Evolutionary conservation across 2,888 invertebrate genomes (phyloP).

Genomic region (Catotricha subobsoleta): DNA sequence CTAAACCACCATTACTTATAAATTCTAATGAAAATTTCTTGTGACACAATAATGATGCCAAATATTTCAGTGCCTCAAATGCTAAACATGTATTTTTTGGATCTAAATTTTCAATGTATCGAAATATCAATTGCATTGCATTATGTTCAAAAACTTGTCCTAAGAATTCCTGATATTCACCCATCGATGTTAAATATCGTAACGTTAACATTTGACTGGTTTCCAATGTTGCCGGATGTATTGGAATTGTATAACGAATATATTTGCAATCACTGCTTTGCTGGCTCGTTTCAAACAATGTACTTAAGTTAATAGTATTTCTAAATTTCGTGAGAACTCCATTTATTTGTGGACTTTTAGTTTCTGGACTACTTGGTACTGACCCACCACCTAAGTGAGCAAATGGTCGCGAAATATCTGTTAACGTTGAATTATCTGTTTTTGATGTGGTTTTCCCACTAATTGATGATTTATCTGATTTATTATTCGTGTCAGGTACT

Average conservation of each 20-base stretch:
- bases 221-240: constrained; percentile 73
- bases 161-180: constrained; percentile 93
- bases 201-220: constrained; percentile 86
- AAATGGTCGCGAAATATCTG: constrained; percentile 32
- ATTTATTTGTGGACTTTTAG: constrained; percentile 4
- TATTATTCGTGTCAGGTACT: neutral
- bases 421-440: constrained; percentile 12
- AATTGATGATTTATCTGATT: neutral
- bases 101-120: constrained; percentile 75
- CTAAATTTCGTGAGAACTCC: constrained; percentile 5
- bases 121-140: constrained; percentile 75
- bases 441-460: constrained; percentile 8
- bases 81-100: constrained; percentile 82
- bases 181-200: constrained; percentile 89
- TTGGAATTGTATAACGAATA: constrained; percentile 44
- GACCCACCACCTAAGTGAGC: constrained; percentile 31
- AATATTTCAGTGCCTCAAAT: constrained; percentile 90
- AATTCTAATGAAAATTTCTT: constrained; percentile 97
- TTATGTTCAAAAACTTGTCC: constrained; percentile 85
- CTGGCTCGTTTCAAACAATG: constrained; percentile 9
- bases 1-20: constrained; percentile 71
- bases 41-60: constrained; percentile 87
- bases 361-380: constrained; percentile 25
- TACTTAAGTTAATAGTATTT: constrained; percentile 5
- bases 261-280: constrained; percentile 12